Evolutionary conservation across 2,888 invertebrate genomes (phyloP).

Genomic region (Argyra leucocephala): DNA sequence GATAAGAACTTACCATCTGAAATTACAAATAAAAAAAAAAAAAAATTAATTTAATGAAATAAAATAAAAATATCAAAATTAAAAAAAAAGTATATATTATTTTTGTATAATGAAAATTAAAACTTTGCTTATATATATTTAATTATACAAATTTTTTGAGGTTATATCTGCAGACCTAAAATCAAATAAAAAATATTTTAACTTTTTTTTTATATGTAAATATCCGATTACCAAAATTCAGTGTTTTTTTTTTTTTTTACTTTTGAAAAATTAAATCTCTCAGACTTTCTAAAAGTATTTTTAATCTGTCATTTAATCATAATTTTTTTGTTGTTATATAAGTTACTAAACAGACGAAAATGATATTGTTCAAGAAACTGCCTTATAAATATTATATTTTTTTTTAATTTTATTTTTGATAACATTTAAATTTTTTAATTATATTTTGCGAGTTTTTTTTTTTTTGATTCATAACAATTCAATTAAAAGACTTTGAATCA

Average conservation of each 20-base stretch:
- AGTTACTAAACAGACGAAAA: no score
- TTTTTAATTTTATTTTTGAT: no score
- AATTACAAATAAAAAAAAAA: constrained; percentile 29
- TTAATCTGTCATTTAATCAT: background rate
- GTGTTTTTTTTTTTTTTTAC: constrained; percentile 1
- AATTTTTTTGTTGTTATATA: no score
- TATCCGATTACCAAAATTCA: background rate
- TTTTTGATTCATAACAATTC: no score
- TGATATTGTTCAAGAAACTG: no score
- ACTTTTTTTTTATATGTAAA: background rate
- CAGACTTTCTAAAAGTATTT: background rate
- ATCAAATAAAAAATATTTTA: background rate
- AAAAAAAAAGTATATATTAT: background rate
- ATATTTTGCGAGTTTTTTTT: no score
- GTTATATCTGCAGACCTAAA: no score
- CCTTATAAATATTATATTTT: no score
- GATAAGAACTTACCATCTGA: constrained; percentile 45
- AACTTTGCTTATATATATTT: background rate
- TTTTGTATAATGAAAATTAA: background rate
- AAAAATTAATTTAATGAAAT: constrained; percentile 19
- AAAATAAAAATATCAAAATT: background rate
- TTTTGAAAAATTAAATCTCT: background rate
- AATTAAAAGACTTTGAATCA: no score
- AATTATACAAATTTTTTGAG: no score
- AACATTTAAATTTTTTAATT: no score